These are phyloP conservation scores for Eupsilia transversa DNA, from an alignment of 2,888 invertebrate species.

Conservation along the genomic window DNA sequence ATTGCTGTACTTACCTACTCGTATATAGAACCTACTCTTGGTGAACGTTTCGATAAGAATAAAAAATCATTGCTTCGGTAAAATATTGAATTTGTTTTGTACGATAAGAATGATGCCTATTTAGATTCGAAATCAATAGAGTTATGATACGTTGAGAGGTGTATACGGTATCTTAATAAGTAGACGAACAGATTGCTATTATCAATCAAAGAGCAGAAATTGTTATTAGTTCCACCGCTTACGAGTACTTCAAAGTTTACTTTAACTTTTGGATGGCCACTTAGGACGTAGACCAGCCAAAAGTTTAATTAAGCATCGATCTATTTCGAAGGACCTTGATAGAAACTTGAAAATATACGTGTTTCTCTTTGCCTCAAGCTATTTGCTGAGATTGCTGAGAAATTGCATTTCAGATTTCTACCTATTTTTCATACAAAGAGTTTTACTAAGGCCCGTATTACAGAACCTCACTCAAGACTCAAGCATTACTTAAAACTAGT, in stretches of 20 bases:
- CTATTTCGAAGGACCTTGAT: background rate
- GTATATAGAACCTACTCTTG: background rate
- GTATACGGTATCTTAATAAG: background rate
- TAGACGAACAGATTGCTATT: background rate
- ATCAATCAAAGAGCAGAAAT: conserved; percentile 22
- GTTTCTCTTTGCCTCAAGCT: background rate
- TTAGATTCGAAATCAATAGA: background rate
- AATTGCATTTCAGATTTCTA: background rate
- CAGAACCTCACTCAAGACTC: no score
- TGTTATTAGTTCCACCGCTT: conserved; percentile 37
- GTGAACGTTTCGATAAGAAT: background rate
- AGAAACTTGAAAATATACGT: background rate
- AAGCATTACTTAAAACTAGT: no score
- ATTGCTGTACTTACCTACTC: background rate
- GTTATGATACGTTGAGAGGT: background rate
- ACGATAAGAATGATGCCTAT: background rate
- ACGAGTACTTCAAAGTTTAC: conserved; percentile 20
- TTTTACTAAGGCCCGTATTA: no score
- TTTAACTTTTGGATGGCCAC: conserved; percentile 17
- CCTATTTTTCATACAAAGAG: background rate
- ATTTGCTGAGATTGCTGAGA: background rate
- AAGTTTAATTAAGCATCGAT: conserved; percentile 32
- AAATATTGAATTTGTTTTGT: background rate
- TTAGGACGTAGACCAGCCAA: conserved; percentile 12
- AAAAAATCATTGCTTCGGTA: background rate